A percentile compares a stretch with the other conserved stretches of the same genome.
Conservation (phyloP, 1,140 invertebrate species). For the Prorops nasuta region DNA sequence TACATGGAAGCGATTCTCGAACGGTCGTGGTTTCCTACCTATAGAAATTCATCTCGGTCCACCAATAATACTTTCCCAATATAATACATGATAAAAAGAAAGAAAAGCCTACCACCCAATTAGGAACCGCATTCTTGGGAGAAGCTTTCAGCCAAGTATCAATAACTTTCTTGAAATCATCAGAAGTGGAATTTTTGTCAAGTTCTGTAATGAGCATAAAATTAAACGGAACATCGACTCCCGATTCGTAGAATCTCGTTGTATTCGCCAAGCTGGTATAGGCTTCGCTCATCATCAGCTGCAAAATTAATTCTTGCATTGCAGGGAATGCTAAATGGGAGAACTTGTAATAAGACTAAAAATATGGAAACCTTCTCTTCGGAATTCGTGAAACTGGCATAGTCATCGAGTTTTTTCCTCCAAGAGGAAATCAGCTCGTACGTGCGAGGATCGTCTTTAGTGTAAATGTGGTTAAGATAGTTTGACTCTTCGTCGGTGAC, state of each 20-base stretch:
- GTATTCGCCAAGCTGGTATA: slow-evolving; percentile 59
- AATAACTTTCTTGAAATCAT: slow-evolving; percentile 57
- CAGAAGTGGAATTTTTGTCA: slow-evolving; percentile 55
- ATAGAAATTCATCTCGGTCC: neutral
- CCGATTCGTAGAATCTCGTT: slow-evolving; percentile 64
- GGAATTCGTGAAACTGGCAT: slow-evolving; percentile 44
- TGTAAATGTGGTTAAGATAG: slow-evolving; percentile 66
- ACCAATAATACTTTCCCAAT: neutral
- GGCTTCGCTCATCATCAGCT: slow-evolving; percentile 51
- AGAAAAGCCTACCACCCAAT: slow-evolving; percentile 64
- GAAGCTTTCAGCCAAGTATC: slow-evolving; percentile 60
- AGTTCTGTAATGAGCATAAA: slow-evolving; percentile 57
- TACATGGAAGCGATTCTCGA: slow-evolving; percentile 65
- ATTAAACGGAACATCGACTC: slow-evolving; percentile 61
- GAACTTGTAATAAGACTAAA: too few species aligned
- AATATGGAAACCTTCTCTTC: slow-evolving; percentile 30
- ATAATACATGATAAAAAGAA: neutral
- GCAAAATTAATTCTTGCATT: neutral
- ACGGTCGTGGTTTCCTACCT: slow-evolving; percentile 72
- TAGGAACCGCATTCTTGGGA: slow-evolving; percentile 51
- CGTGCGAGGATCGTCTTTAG: slow-evolving; percentile 59
- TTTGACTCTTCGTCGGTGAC: slow-evolving; percentile 25
- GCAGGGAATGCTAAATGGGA: neutral
- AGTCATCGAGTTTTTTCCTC: slow-evolving; percentile 64
- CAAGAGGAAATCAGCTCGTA: slow-evolving; percentile 65